Evolutionary conservation across 2,888 invertebrate species (phyloP), one percentile per base, ranked within the genome.

Genomic region (Archaeoteleia sp.): DNA sequence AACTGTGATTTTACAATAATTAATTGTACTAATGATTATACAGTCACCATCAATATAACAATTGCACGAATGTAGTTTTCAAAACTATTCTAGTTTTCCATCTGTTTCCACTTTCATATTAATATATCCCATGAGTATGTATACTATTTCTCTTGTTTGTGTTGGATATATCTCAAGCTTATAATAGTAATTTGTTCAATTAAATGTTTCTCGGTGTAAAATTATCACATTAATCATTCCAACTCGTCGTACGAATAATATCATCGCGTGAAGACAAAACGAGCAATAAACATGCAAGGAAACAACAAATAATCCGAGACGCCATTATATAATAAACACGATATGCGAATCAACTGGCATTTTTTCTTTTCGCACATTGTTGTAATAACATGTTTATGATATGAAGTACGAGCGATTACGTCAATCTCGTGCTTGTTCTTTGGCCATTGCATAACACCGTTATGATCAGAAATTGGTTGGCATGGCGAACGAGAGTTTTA

Each of bases 311-410:
- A 46, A 58, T 54, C 37, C 42, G 34, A 49, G 34, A 45, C 15
- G 30, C 9, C n/a, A 12, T 66, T 65, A 58, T 34, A 35, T 57
- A 65, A 57, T 29, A 20, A 20, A 32, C 37, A 20, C 37, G 55
- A 55, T 49, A 48, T 27, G 55, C 55, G 55, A 39, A 61, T 55
- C 55, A 32, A 35, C 9, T n/a, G 43, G 15, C 29, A 40, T 63
- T 63, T 51, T 58, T 54, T 34, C 23, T 55, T 58, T 57, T 57
- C 55, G 53, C 61, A 57, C 61, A 57, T 66, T 69, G 60, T 60
- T 63, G 58, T 63, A 60, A 60, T 63, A 60, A 60, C 60, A 62
- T 66, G 65, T 66, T 69, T 66, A 65, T 57, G 43, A 46, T 55
- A 46, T 29, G n/a, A 51, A 57, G 37, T 40, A 40, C 61, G 57